Conservation (phyloP, 2,113 vertebrate species). For the Micromys minutus region DNA sequence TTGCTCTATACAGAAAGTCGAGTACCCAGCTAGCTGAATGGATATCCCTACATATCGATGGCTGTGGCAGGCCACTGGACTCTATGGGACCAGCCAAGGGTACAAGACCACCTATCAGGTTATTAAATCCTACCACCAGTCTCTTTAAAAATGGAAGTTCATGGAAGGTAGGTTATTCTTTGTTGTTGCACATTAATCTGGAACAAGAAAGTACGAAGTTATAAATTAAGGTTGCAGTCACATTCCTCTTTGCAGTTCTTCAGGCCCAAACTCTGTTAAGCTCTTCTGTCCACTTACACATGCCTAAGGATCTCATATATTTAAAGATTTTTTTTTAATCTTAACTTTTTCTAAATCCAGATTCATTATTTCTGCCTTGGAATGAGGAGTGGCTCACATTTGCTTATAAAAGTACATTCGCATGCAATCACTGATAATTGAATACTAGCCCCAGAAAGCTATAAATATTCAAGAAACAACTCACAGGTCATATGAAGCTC, state of each 20-base stretch:
- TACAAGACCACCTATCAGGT: background rate
- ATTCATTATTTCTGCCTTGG: background rate
- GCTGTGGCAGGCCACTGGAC: background rate
- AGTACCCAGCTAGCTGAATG: background rate
- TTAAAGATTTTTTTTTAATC: background rate
- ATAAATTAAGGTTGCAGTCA: background rate
- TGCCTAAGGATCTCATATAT: background rate
- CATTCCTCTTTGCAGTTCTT: background rate
- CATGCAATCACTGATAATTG: too few relatives aligned
- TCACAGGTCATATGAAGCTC: too few relatives aligned
- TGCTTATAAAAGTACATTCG: background rate
- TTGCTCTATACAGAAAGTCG: background rate
- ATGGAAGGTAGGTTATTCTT: background rate
- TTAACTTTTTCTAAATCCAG: background rate
- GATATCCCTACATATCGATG: background rate
- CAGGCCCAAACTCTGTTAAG: background rate
- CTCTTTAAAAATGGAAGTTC: background rate
- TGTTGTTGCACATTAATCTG: background rate
- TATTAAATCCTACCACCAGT: background rate
- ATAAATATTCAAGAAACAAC: too few relatives aligned
- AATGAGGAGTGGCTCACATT: background rate
- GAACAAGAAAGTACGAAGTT: background rate
- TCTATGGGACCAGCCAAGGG: background rate
- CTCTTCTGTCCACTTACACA: background rate
- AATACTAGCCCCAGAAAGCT: too few relatives aligned